Percentiles rank a stretch among this genome's conserved stretches.
These are phyloP conservation scores for Oeneis ivallda DNA, from an alignment of 2,888 invertebrate genomes.

Conservation along the genomic window DNA sequence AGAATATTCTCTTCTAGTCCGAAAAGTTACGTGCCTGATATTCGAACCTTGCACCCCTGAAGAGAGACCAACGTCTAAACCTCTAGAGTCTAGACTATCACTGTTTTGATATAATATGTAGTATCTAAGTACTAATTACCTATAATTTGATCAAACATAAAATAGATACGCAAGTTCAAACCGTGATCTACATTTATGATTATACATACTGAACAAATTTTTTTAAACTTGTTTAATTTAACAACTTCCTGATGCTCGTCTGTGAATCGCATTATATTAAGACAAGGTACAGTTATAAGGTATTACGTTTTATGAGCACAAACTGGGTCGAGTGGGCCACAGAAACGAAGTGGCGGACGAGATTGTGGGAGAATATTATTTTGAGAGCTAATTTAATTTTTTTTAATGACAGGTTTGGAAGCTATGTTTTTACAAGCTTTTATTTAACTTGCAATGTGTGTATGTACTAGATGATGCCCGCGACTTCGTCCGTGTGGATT, in stretches of 20 bases:
- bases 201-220: background rate
- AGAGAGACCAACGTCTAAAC: too few species aligned
- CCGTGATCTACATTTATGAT: background rate
- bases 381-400: background rate
- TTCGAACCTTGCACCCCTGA: too few species aligned
- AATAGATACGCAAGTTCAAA: background rate
- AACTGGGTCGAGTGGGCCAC: slow-evolving; percentile 11
- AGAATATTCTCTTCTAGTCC: too few species aligned
- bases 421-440: too few species aligned
- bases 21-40: too few species aligned
- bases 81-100: too few species aligned
- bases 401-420: background rate
- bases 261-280: slow-evolving; percentile 14
- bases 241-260: slow-evolving; percentile 14
- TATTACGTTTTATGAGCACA: slow-evolving; percentile 16
- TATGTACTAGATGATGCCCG: too few species aligned
- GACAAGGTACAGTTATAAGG: slow-evolving; percentile 16
- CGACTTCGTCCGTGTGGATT: too few species aligned
- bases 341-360: background rate
- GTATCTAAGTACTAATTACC: too few species aligned
- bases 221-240: slow-evolving; percentile 20
- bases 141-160: too few species aligned
- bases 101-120: too few species aligned
- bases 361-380: slow-evolving; percentile 20
- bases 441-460: too few species aligned